Evolutionary conservation across 2,888 invertebrate species (phyloP).

Genomic region (Tyria jacobaeae): DNA sequence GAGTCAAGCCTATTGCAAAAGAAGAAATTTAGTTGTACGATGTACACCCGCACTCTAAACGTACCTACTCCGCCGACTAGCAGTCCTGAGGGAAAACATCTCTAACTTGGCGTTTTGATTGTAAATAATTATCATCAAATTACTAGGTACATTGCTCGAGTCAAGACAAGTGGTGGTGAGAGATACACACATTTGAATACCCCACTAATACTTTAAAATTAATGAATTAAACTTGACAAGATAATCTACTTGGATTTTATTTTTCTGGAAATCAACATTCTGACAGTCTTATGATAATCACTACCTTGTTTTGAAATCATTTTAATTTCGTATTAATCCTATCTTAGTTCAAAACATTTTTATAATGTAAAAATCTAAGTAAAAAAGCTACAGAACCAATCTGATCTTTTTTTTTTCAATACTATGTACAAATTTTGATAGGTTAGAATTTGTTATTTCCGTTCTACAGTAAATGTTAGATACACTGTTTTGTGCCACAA

Average conservation of each 20-base stretch:
- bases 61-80: no score
- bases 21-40: no score
- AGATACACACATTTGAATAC: neutral
- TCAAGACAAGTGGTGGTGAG: neutral
- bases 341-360: neutral
- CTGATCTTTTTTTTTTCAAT: constrained; percentile 15
- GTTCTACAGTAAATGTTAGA: constrained; percentile 54
- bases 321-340: neutral
- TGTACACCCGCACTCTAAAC: no score
- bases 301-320: no score
- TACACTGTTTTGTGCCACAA: constrained; percentile 62
- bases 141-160: neutral
- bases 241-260: neutral
- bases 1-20: no score
- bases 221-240: neutral
- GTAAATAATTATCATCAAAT: no score
- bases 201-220: neutral
- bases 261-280: neutral
- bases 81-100: no score
- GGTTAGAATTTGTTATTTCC: constrained; percentile 66
- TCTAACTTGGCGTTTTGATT: no score
- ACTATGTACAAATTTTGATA: constrained; percentile 47
- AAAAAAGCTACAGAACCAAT: constrained; percentile 33
- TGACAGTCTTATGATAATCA: no score
- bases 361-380: neutral